These are phyloP conservation scores for Nasonia oneida DNA, from an alignment of 2,888 invertebrate species.

Conservation along the genomic window DNA sequence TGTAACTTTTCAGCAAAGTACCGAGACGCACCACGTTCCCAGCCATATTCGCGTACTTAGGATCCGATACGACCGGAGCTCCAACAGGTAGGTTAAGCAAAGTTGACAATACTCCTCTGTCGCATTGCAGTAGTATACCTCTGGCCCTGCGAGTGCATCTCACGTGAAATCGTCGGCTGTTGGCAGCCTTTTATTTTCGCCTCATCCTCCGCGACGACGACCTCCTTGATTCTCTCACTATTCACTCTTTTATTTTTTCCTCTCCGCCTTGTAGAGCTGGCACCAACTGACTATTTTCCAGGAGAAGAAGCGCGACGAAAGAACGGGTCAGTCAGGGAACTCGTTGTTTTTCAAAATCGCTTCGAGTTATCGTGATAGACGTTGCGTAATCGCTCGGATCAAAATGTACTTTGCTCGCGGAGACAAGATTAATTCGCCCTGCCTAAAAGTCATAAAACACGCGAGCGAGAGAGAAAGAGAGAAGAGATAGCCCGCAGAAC, in stretches of 20 bases:
- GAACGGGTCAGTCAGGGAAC: background rate
- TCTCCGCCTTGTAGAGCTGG: background rate
- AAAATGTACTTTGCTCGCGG: background rate
- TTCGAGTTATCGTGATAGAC: background rate
- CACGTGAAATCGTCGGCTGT: background rate
- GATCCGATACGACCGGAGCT: background rate
- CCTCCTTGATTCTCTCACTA: background rate
- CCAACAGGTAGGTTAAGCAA: conserved; percentile 67
- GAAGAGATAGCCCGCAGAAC: background rate
- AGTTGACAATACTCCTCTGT: conserved; percentile 68
- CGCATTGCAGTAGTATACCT: conserved; percentile 69
- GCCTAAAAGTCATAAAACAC: background rate
- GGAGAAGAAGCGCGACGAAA: background rate
- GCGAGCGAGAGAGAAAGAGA: background rate
- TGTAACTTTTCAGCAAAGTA: background rate
- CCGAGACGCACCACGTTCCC: too few relatives aligned
- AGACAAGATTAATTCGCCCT: background rate
- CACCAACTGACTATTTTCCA: background rate
- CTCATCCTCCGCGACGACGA: background rate
- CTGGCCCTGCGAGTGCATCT: background rate
- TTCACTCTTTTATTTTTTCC: background rate
- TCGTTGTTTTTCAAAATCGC: background rate
- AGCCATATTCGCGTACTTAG: background rate
- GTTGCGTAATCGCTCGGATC: background rate
- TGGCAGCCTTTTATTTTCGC: conserved; percentile 21